Evolutionary conservation across 2,113 vertebrate species (phyloP), one percentile per base, ranked within the genome.

Genomic region (Archocentrus centrarchus): DNA sequence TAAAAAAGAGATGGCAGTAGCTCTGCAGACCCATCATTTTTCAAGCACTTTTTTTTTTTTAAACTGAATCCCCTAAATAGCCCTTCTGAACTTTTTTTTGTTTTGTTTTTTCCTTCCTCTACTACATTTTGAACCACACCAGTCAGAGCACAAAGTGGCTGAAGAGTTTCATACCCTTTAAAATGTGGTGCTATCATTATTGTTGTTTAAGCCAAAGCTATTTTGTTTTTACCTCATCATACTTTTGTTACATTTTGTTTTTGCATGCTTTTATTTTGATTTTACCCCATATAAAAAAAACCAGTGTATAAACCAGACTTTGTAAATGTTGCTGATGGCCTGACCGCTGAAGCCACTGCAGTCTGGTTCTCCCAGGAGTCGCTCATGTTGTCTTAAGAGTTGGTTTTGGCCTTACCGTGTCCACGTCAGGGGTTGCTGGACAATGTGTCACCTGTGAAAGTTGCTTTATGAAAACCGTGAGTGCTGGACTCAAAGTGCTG

Each of bases 231-330:
- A 30, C 60, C 44, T 82, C 24, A 62, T 57, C 4, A 79, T 76
- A 17, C 24, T 41, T 88, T 75, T 70, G 79, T 14, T 88, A 24
- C 24, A 68, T 88, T 83, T 92, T 22, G 11, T 88, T 93, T 87
- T 87, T 93, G 82, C 90, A 94, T 94, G 91, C 75, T 81, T 70
- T 83, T 20, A 27, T 86, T 93, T 90, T 27, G 41, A 77, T 59
- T 87, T 78, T 37, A 14, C 41, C 44, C 22, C 50, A 41, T 59
- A 17, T 78, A 73, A 58, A 50, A 87, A 87, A 75, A 68, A 50
- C 9, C 22, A 59, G 81, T 84, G 32, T 88, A 63, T 91, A 84
- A 77, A 76, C 37, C 20, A 3, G 20, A 35, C 13, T 58, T 41
- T 32, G 22, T 77, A 60, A 77, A 60, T 18, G 30, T 55, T 60